Evolutionary conservation across 2,113 vertebrate genomes (phyloP).

Genomic region (Cettia cetti): DNA sequence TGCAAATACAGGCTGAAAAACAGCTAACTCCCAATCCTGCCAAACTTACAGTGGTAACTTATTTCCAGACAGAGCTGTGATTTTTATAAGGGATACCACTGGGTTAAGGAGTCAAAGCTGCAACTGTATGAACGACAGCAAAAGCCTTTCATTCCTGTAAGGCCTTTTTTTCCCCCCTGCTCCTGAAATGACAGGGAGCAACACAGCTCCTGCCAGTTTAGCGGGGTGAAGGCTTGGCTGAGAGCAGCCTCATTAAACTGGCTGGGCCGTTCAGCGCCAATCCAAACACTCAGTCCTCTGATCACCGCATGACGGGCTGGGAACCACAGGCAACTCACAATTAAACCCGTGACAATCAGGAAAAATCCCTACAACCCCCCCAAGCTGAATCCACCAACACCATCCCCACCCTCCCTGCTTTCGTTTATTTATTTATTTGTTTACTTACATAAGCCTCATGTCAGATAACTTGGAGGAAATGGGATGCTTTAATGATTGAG

Average conservation of each 20-base stretch:
- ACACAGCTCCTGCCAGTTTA: neutral
- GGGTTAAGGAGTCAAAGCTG: neutral
- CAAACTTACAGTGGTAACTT: neutral
- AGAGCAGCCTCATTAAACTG: conserved; percentile 36
- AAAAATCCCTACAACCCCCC: neutral
- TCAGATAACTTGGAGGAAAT: conserved; percentile 60
- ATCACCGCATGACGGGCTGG: neutral
- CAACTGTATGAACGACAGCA: neutral
- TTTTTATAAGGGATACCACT: neutral
- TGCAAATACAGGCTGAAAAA: neutral
- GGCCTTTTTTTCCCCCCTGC: neutral
- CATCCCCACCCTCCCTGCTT: neutral
- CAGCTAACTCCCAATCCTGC: neutral
- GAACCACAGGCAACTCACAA: conserved; percentile 18
- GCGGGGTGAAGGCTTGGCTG: neutral
- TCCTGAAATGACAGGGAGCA: neutral
- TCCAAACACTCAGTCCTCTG: conserved; percentile 24
- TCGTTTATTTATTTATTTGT: neutral
- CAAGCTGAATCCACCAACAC: neutral
- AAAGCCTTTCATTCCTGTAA: neutral
- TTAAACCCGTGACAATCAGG: neutral
- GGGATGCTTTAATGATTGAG: conserved; percentile 51
- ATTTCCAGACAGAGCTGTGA: neutral
- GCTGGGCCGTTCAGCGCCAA: neutral
- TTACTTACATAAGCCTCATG: conserved; percentile 44